Conservation (phyloP, 2,797 vertebrate species). For the Spinibarbus caldwelli region DNA sequence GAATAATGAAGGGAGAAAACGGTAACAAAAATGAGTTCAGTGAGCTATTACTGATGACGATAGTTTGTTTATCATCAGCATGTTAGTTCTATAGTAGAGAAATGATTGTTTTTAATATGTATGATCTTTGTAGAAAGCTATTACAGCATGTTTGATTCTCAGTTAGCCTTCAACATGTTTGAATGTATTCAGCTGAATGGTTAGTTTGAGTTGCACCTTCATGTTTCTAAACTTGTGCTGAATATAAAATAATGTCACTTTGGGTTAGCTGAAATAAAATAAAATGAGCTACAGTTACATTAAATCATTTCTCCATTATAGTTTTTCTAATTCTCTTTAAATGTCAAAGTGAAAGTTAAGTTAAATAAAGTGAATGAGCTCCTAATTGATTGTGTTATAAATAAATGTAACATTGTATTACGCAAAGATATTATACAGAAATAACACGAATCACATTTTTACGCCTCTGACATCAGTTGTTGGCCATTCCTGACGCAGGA, state of each 20-base stretch:
- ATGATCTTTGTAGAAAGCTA: conserved; percentile 11
- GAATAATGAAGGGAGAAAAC: conserved; percentile 9
- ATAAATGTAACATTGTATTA: background rate
- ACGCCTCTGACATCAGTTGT: background rate
- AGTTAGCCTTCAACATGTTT: background rate
- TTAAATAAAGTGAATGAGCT: background rate
- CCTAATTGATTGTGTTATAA: background rate
- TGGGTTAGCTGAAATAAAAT: conserved; percentile 21
- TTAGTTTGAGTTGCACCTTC: background rate
- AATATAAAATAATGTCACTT: background rate
- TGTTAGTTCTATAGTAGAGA: background rate
- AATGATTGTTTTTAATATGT: background rate
- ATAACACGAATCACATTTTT: background rate
- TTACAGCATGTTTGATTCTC: background rate
- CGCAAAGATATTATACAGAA: background rate
- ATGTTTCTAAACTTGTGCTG: background rate
- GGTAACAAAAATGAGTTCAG: background rate
- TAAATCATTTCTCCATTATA: background rate
- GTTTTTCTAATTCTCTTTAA: background rate
- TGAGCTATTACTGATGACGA: background rate
- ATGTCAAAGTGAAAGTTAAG: background rate
- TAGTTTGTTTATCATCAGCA: background rate
- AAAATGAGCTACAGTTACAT: background rate
- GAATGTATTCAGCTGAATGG: background rate
- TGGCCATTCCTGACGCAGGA: too few species aligned